Percentiles rank a stretch among this genome's conserved stretches.
These are phyloP conservation scores for Esperia sulphurella DNA, from an alignment of 2,888 invertebrate species.

Conservation along the genomic window DNA sequence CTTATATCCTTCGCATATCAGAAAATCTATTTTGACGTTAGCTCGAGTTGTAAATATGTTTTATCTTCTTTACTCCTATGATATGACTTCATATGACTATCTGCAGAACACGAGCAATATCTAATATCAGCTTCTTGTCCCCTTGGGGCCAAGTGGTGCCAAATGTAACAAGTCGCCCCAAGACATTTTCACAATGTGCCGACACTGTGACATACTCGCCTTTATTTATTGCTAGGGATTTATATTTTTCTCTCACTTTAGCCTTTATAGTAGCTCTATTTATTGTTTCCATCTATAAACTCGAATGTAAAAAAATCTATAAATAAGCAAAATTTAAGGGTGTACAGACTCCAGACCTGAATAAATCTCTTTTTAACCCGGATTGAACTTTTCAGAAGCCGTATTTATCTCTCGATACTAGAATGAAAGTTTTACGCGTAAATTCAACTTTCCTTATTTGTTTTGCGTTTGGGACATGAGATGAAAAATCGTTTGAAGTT, in stretches of 20 bases:
- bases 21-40: neutral
- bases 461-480: too few relatives aligned
- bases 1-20: neutral
- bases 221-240: conserved; percentile 5
- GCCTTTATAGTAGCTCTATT: neutral
- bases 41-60: conserved; percentile 1
- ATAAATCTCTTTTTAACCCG: neutral
- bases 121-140: conserved; percentile 6
- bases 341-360: too few relatives aligned
- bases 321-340: neutral
- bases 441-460: neutral
- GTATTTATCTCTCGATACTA: neutral
- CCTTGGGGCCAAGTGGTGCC: conserved; percentile 2
- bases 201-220: neutral
- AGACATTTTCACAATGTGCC: neutral
- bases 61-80: neutral
- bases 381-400: neutral
- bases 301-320: neutral
- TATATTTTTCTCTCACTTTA: neutral
- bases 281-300: neutral
- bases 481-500: too few relatives aligned
- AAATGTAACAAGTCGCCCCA: conserved; percentile 7
- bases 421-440: neutral
- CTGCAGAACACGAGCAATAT: conserved; percentile 4
- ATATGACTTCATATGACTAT: neutral